Evolutionary conservation across 2,797 vertebrate species (phyloP), one percentile per base, ranked within the genome.

Genomic region (Lagodon rhomboides): DNA sequence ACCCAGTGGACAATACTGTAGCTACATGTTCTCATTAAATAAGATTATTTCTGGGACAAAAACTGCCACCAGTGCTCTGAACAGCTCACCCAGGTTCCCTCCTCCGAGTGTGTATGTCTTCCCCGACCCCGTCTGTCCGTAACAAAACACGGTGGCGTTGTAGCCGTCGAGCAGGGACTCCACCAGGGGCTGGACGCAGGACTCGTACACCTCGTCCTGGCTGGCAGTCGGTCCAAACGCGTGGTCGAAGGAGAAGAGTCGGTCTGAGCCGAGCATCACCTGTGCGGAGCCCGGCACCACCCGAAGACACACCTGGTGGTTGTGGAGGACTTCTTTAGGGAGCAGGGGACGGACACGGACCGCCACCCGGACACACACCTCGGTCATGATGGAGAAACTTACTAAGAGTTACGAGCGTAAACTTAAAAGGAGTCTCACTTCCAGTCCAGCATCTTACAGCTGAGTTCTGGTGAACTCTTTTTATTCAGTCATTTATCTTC

Each of bases 81-180:
- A 3, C 12, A 22, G 72, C 96, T 82, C 94, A 97, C 97, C 96
- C 83, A 93, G 67, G 68, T 93, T 93, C 18, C 95, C 93, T 58
- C 96, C 94, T 60, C 96, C 95, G 0, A 99, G 96, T n/a, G 97
- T 98, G 82, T 97, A 96, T 0, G 97, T 98, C 93, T 99, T 99
- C 64, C 98, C 97, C 27, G 97, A 99, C 11, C 97, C 97, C 3
- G 97, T 97, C 27, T 98, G 97, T 83, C 98, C 98, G 5, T 98
- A 98, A 0, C 96, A 96, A 91, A 99, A 97, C 60, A 98, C 96
- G 0, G 97, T 98, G 59, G 96, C 97, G 20, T 99, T 98, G 89
- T 95, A 95, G 22, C 98, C 97, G 69, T 96, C 92, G 17, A 96
- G 73, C 78, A 98, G 91, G 13, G 96, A 95, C 81, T 88, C 80